Evolutionary conservation across 2,888 invertebrate genomes (phyloP).

Genomic region (Torymus auratus): DNA sequence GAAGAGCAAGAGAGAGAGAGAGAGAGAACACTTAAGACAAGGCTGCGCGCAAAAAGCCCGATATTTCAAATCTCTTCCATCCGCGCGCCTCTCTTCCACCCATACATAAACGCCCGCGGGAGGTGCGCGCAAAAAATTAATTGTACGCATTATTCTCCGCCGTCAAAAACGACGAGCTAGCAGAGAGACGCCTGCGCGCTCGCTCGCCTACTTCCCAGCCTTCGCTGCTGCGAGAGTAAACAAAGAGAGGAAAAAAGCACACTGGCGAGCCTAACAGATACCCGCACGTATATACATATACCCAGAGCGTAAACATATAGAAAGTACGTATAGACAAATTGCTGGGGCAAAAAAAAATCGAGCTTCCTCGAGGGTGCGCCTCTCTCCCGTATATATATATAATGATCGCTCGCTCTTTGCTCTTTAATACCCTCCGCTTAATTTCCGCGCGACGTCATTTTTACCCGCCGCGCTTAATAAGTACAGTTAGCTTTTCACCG

Average conservation of each 20-base stretch:
- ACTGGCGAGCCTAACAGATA: no score
- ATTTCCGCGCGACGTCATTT: conserved; percentile 53
- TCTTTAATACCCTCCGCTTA: conserved; percentile 47
- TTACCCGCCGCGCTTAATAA: conserved; percentile 8
- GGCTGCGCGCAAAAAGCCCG: no score
- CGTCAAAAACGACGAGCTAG: background rate
- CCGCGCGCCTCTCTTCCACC: no score
- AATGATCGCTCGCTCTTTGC: no score
- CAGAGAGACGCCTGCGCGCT: conserved; percentile 2
- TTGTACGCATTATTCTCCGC: background rate
- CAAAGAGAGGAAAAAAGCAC: no score
- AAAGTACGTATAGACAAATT: background rate
- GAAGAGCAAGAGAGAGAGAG: background rate
- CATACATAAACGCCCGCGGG: background rate
- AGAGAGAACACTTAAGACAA: background rate
- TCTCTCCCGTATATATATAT: background rate
- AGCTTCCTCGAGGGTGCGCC: conserved; percentile 22
- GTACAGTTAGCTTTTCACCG: conserved; percentile 44
- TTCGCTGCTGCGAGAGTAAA: no score
- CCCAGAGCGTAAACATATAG: no score
- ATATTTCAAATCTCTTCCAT: no score
- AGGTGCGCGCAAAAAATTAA: background rate
- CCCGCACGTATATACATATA: no score
- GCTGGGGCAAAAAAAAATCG: background rate
- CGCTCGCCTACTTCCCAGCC: background rate